Evolutionary conservation across 2,888 invertebrate species (phyloP), one percentile per base, ranked within the genome.

Genomic region (Drosophila subsilvestris): DNA sequence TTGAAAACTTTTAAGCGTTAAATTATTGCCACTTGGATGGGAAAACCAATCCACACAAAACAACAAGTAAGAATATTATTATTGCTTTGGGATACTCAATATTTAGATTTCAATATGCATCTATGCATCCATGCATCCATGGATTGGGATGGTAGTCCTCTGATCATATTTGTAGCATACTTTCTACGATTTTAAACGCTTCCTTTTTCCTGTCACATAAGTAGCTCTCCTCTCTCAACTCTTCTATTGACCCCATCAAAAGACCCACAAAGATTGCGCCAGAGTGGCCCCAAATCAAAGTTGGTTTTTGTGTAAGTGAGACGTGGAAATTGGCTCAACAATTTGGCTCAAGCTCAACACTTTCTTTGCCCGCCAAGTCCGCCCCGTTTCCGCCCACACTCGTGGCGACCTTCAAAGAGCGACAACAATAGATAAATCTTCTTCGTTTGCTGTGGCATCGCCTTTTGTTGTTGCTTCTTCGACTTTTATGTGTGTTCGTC

Each of bases 241-340:
- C 22, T 20, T 25, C 14, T 42, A 3, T 1, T 2, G n/a, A 32
- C 14, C 25, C 8, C 14, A 37, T 51, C 14, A 14, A 37, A 37
- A 37, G 7, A 14, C 37, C 37, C 37, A 37, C 37, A 7, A 37
- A 37, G 14, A 37, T 37, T 37, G 37, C 37, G 2, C 37, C 37
- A 49, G 32, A 71, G 37, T 50, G 55, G 47, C 27, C 54, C 70
- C 37, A 37, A 61, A 69, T 70, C 54, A 29, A 42, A 44, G 69
- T 68, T 70, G 61, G 55, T 55, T 62, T 56, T 57, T 51, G 68
- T 72, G 74, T 65, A 73, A 87, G 88, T 79, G 66, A 85, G 56
- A 70, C 88, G 75, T 82, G 82, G 82, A 75, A 85, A 85, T 75
- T 77, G 72, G 79, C 69, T 69, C 66, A 72, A 59, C 54, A 47